Base-by-base conservation (phyloP, 2,113 vertebrate genomes). In the Leiothrix lutea region DNA sequence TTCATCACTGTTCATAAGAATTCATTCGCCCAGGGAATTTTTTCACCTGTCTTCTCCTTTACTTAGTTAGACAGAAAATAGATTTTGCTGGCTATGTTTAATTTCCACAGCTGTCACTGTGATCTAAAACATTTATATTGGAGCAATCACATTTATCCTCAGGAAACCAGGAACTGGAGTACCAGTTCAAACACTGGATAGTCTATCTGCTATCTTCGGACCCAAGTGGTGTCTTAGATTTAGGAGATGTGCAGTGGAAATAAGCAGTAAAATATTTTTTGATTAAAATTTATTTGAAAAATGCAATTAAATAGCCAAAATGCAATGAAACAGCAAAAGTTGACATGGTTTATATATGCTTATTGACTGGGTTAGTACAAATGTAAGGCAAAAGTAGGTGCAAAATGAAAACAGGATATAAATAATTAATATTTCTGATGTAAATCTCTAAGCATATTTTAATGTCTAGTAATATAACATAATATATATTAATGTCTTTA, bases 41-140 rank as follows among this genome's bases (percentile, higher is more conserved):
- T 93, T 95, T 96, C 94, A 91, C 81, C 89, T 91, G 80, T 85
- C 79, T 71, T 93, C 51, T 88, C 51, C 86, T 86, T 88, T 91
- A 94, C 92, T 79, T 91, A 88, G 53, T 42, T 58, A 91, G 93
- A 95, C 61, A 92, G 93, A 95, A 96, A 94, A 95, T 85, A 95
- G 91, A 95, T 92, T 97, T 95, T 95, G 61, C 89, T 91, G 81
- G 61, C 89, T 84, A 89, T 72, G 89, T 92, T 95, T 95, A 95
- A 95, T 94, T 97, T 94, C 78, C 89, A 94, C 84, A 95, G 91
- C 93, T 90, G 94, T 82, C 95, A 95, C 44, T 87, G 78, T 86
- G 93, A 94, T 94, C 95, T 92, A 91, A 95, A 97, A 95, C 91
- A 94, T 95, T 95, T 95, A 87, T 87, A 92, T 58, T 87, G 65